Evolutionary conservation across 1,140 invertebrate genomes (phyloP), one percentile per base, ranked within the genome.

Genomic region (Nixonia krombeini): DNA sequence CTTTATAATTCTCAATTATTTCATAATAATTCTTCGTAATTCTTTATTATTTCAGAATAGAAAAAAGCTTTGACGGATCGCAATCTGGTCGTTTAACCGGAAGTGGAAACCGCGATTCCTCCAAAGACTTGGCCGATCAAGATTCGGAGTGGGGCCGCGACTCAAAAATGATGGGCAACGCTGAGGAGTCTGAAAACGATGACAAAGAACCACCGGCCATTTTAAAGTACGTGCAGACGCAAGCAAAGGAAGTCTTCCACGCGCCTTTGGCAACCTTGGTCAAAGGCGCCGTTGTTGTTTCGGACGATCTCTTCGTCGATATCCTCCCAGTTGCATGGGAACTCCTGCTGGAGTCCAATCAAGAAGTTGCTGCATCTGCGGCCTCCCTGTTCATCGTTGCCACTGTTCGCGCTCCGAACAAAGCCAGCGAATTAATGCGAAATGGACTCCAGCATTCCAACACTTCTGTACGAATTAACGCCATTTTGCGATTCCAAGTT

Each of bases 241-340:
- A 98, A 71, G 91, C 94, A 5, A 90, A 91, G 57, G 92, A 93
- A 53, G 89, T 96, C 9, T 97, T 97, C 70, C 96, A 99, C 78
- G 90, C 92, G 40, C 94, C 96, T 0, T 80, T 99, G 33, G 94
- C 96, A 0, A 89, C 93, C 0, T 81, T 99, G 35, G 88, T 96
- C 0, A 99, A 99, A 87, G 94, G 96, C 2, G 94, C 95, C 0
- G 93, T 96, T 0, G 91, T 97, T 1, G 87, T 99, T 72, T 87
- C 89, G 6, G 95, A 96, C 71, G 95, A 98, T 28, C 87, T 94
- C 61, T 96, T 97, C 71, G 87, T 92, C 10, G 93, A 97, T 62
- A 90, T 96, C 4, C 87, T 98, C 37, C 91, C 94, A 0, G 91
- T 97, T 3, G 93, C 95, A 2, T 99, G 98, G 98, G 93, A 97